Evolutionary conservation across 2,888 invertebrate species (phyloP).

Genomic region (Dynastes maya): DNA sequence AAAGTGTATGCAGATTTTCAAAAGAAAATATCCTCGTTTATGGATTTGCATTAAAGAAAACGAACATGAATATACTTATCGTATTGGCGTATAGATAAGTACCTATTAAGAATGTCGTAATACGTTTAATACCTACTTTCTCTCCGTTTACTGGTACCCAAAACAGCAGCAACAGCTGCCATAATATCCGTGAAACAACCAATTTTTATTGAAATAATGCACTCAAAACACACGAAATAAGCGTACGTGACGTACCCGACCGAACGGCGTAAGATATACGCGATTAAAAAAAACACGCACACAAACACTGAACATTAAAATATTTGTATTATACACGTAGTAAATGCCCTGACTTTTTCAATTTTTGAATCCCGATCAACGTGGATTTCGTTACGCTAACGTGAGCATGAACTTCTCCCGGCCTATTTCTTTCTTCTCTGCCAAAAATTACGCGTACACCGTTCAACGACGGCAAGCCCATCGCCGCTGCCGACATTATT

Average conservation of each 20-base stretch:
- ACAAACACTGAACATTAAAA: constrained; percentile 7
- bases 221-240: constrained; percentile 20
- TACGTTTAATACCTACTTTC: constrained; percentile 61
- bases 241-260: constrained; percentile 14
- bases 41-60: background rate
- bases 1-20: background rate
- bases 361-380: constrained; percentile 28
- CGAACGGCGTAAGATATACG: constrained; percentile 17
- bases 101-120: background rate
- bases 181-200: constrained; percentile 67
- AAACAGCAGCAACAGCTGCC: constrained; percentile 67
- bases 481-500: constrained; percentile 45
- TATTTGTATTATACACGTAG: constrained; percentile 5
- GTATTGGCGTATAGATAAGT: background rate
- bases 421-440: constrained; percentile 29
- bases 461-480: constrained; percentile 26
- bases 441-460: constrained; percentile 40
- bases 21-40: background rate
- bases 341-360: background rate
- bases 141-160: constrained; percentile 65
- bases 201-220: constrained; percentile 63
- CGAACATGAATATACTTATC: background rate
- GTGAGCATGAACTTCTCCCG: constrained; percentile 37
- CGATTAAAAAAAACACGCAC: constrained; percentile 10
- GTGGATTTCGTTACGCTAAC: constrained; percentile 26